Evolutionary conservation across 1,140 invertebrate species (phyloP), one percentile per base, ranked within the genome.

Genomic region (Philopotamus ludificatus): DNA sequence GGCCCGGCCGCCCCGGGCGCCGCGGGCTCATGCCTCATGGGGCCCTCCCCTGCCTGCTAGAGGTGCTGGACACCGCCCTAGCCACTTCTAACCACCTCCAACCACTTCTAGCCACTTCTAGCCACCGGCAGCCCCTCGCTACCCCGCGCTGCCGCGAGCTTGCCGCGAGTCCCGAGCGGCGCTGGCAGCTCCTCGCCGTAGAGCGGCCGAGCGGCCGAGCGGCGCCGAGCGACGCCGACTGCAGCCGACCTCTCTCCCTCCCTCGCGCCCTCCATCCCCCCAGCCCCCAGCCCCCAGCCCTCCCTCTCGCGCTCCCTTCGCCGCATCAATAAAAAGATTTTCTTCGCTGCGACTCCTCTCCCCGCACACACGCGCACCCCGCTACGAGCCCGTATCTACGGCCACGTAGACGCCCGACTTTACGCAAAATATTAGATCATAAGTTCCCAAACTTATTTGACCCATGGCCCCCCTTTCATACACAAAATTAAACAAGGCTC

Each of bases 1-100:
- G 77, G 73, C 74, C 72, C 71, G 70, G 73, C 73, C 73, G 51
- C 16, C 20, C 66, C 66, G 76, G 75, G 73, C 73, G 53, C 26
- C 3, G 15, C 8, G 1, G 21, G 12, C 61, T 55, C 53, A 58
- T 60, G 63, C 73, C 67, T 70, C 71, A 63, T 72, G 75, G 74
- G 76, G 76, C 67, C 66, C 65, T 1, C n/a, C 18, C 71, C 70
- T 71, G 4, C 50, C 51, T 55, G 59, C 59, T 26, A 8, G 21
- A 55, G 42, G 54, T 54, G 34, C 28, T 34, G 28, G n/a, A n/a
- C 28, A 4, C 12, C 28, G 28, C 28, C 28, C 4, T 34, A 4
- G 28, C 28, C 4, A 7, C 28, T 4, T 12, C 28, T 4, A 34
- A 4, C 4, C 28, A 4, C 45, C 7, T 15, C n/a, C 15, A 4